phyloP scores from a whole-genome alignment of 2,113 vertebrate genomes.

The Scalopus aquaticus region DNA sequence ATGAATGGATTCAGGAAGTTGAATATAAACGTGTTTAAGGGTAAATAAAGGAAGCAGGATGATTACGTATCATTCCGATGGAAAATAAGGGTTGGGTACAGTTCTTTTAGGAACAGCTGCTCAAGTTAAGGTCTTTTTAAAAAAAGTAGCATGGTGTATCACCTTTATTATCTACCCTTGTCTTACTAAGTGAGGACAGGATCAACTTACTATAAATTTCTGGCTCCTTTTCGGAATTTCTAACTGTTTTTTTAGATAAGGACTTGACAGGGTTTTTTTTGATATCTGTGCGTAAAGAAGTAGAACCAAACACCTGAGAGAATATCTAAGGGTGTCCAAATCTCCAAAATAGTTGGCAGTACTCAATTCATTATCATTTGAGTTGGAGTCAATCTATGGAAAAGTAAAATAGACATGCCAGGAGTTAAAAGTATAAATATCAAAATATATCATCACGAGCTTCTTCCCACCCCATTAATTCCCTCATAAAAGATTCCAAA shows the following conservation, averaged over 20 bases:
- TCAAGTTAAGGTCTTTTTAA: background rate
- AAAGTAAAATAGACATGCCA: background rate
- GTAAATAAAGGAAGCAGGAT: slow-evolving; percentile 22
- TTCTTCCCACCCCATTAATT: background rate
- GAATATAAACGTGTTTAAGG: background rate
- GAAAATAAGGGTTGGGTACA: background rate
- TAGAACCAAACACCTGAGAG: background rate
- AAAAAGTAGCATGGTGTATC: background rate
- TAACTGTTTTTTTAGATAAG: background rate
- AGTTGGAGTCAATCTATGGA: background rate
- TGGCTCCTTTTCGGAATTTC: background rate
- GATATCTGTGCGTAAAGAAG: background rate
- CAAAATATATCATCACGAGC: background rate
- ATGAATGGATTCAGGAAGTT: background rate
- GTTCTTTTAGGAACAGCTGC: background rate
- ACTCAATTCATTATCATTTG: background rate
- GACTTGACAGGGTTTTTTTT: background rate
- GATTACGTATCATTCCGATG: background rate
- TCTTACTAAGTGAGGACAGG: background rate
- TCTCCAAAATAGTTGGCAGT: background rate
- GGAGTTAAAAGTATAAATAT: background rate
- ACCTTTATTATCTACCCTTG: background rate
- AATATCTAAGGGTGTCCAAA: background rate
- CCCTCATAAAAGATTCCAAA: background rate
- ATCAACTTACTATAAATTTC: background rate